Conservation (phyloP, 2,888 invertebrate species). For the Drosophila monieri region DNA sequence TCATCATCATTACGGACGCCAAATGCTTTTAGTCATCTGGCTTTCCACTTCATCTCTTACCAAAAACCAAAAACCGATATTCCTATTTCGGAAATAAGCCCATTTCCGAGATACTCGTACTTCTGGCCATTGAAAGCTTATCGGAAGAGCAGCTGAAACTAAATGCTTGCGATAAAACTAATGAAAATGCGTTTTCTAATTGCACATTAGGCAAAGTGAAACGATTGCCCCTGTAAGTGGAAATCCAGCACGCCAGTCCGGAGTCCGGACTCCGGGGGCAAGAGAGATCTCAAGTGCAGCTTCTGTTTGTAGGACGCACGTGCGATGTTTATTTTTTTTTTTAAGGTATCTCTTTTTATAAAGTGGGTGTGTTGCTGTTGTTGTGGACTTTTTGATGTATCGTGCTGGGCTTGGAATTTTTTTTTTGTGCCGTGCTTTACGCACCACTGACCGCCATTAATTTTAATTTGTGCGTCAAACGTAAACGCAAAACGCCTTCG, state of each 20-base stretch:
- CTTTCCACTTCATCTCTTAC: conserved; percentile 25
- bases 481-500: conserved; percentile 46
- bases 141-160: conserved; percentile 57
- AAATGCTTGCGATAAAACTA: conserved; percentile 79
- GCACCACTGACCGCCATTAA: conserved; percentile 79
- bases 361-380: conserved; percentile 37
- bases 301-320: conserved; percentile 69
- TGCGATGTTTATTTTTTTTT: conserved; percentile 23
- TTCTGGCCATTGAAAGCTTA: conserved; percentile 62
- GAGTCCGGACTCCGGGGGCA: conserved; percentile 3
- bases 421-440: conserved; percentile 57
- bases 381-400: conserved; percentile 49
- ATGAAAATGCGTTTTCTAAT: conserved; percentile 81
- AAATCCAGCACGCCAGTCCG: conserved; percentile 19
- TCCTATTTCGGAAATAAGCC: conserved; percentile 50
- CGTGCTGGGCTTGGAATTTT: conserved; percentile 48
- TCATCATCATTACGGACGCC: conserved; percentile 50
- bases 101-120: conserved; percentile 44
- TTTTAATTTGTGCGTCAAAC: conserved; percentile 78
- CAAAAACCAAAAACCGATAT: conserved; percentile 50
- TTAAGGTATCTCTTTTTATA: conserved; percentile 17
- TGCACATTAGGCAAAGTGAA: conserved; percentile 82
- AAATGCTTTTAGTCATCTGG: conserved; percentile 79
- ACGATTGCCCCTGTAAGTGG: conserved; percentile 68
- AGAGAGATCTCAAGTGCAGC: conserved; percentile 76